Evolutionary conservation across 1,140 invertebrate genomes (phyloP), one percentile per base, ranked within the genome.

Genomic region (Adoxophyes honmai): DNA sequence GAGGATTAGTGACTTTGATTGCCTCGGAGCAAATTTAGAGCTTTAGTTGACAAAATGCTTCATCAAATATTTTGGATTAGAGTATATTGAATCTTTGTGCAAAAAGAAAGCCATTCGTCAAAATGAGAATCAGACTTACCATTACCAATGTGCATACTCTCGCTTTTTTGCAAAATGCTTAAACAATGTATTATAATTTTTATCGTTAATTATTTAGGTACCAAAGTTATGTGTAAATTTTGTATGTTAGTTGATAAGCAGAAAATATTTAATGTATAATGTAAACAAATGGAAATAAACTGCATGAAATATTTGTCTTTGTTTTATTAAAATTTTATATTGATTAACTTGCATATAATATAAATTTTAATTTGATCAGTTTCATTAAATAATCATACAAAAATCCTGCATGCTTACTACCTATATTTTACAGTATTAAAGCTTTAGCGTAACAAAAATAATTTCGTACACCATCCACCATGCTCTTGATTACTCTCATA

Each of bases 1-100:
- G 95, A 96, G 71, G 83, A 52, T 78, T 68, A 62, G 18, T 34
- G n/a, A n/a, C n/a, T n/a, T n/a, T n/a, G n/a, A n/a, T n/a, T n/a
- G n/a, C n/a, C n/a, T n/a, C n/a, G n/a, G n/a, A n/a, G n/a, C n/a
- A n/a, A n/a, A n/a, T n/a, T n/a, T n/a, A n/a, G n/a, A n/a, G n/a
- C n/a, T n/a, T n/a, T n/a, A n/a, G n/a, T n/a, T n/a, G n/a, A n/a
- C n/a, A n/a, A n/a, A n/a, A n/a, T n/a, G n/a, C n/a, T n/a, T n/a
- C n/a, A n/a, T n/a, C n/a, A n/a, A n/a, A n/a, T n/a, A n/a, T n/a
- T n/a, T n/a, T n/a, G n/a, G n/a, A n/a, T n/a, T n/a, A n/a, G n/a
- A n/a, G n/a, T n/a, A n/a, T n/a, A n/a, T n/a, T n/a, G n/a, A n/a
- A n/a, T n/a, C n/a, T n/a, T n/a, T n/a, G n/a, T n/a, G n/a, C n/a